These are phyloP conservation scores for Coreius guichenoti DNA, from an alignment of 2,797 vertebrate genomes.

Conservation along the genomic window DNA sequence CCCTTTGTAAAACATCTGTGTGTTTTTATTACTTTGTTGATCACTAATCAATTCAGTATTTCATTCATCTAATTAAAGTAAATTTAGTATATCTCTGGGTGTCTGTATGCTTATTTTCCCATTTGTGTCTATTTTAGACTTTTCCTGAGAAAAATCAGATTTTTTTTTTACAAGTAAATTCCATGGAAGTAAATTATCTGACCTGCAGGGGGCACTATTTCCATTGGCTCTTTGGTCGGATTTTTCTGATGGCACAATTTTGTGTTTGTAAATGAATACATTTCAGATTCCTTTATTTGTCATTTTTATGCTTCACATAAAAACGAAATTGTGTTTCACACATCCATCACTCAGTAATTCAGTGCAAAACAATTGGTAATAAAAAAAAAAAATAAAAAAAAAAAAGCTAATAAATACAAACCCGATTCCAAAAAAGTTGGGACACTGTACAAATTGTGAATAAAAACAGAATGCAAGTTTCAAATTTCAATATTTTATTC, in stretches of 20 bases:
- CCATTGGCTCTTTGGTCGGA: not conserved
- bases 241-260: not conserved
- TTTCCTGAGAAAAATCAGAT: not conserved
- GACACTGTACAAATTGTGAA: no score
- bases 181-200: not conserved
- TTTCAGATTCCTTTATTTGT: not conserved
- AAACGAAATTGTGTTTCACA: not conserved
- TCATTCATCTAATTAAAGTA: not conserved
- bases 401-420: no score
- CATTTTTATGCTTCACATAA: not conserved
- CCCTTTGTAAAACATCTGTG: not conserved
- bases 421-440: no score
- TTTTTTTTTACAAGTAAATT: not conserved
- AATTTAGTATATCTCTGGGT: not conserved
- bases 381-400: no score
- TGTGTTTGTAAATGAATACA: not conserved
- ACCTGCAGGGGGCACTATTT: constrained; percentile 9
- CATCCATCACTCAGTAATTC: not conserved
- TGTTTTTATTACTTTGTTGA: not conserved
- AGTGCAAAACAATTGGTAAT: not conserved
- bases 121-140: not conserved
- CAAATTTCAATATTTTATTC: no score
- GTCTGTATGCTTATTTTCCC: not conserved
- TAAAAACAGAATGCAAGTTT: no score
- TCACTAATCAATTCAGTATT: not conserved